Percentiles rank a stretch among this genome's conserved stretches.
These are phyloP conservation scores for Montipora capricornis DNA, from an alignment of 64 coral and sea anemone species.

Conservation along the genomic window DNA sequence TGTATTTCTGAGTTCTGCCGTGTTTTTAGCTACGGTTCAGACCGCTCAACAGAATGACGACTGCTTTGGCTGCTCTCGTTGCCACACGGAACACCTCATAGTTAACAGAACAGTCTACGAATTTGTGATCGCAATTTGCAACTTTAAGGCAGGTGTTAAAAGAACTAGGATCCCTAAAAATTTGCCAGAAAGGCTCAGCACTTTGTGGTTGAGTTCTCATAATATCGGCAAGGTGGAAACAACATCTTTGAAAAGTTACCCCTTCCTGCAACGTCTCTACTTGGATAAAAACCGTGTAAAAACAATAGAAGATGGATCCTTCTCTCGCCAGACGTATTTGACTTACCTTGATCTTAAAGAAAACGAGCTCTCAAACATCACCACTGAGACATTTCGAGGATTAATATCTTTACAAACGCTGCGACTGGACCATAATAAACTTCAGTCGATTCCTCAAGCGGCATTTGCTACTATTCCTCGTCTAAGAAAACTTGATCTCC, in stretches of 20 bases:
- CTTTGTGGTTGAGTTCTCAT: conserved; percentile 10
- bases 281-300: conserved; percentile 30
- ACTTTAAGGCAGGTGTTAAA: neutral
- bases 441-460: conserved; percentile 9
- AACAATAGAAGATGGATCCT: conserved; percentile 45
- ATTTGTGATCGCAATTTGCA: neutral
- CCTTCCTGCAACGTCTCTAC: conserved; percentile 19
- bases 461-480: neutral
- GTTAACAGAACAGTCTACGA: neutral
- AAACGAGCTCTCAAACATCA: conserved; percentile 34
- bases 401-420: neutral
- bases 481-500: conserved; percentile 15
- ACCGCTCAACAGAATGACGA: too few relatives aligned
- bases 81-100: neutral
- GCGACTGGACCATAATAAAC: conserved; percentile 26
- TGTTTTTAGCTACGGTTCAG: neutral
- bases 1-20: neutral
- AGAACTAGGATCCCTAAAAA: conserved; percentile 1
- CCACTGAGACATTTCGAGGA: conserved; percentile 35
- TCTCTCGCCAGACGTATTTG: conserved; percentile 6
- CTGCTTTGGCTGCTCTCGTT: neutral
- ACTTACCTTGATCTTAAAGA: neutral
- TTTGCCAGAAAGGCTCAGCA: conserved; percentile 14
- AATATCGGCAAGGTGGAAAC: conserved; percentile 5
- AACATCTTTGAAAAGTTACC: conserved; percentile 27